phyloP scores from a whole-genome alignment of 1,140 invertebrate species.

The Calliphora vicina region DNA sequence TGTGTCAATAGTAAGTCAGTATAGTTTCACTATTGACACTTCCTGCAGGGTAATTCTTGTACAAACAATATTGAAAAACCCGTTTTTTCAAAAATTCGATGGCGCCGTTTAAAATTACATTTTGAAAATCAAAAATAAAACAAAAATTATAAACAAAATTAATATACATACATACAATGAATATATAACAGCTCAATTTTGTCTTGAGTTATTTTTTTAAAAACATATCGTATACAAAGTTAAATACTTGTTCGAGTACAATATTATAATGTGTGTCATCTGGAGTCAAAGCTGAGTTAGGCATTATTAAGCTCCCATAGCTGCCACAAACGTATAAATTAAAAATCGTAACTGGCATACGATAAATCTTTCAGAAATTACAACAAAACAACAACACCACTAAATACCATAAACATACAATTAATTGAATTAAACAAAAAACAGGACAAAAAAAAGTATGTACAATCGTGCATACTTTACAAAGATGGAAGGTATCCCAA shows the following conservation, averaged over 20 bases:
- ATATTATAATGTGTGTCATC: neutral
- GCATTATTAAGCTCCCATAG: conserved; percentile 12
- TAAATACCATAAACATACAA: conserved; percentile 1
- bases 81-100: neutral
- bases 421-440: conserved; percentile 1
- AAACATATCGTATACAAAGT: no score
- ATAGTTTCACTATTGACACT: no score
- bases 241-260: neutral
- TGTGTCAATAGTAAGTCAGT: no score
- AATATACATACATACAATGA: neutral
- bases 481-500: neutral
- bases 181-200: neutral
- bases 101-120: neutral
- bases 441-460: no score
- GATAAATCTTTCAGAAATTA: neutral
- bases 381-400: neutral
- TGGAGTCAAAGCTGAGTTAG: neutral
- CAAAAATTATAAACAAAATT: neutral
- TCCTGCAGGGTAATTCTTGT: no score
- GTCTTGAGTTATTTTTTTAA: neutral
- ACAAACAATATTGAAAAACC: neutral
- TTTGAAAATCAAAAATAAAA: neutral
- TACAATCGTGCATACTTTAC: neutral
- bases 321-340: neutral
- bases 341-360: neutral